Conservation (phyloP, 2,113 vertebrate genomes). For the Limnothrissa miodon region DNA sequence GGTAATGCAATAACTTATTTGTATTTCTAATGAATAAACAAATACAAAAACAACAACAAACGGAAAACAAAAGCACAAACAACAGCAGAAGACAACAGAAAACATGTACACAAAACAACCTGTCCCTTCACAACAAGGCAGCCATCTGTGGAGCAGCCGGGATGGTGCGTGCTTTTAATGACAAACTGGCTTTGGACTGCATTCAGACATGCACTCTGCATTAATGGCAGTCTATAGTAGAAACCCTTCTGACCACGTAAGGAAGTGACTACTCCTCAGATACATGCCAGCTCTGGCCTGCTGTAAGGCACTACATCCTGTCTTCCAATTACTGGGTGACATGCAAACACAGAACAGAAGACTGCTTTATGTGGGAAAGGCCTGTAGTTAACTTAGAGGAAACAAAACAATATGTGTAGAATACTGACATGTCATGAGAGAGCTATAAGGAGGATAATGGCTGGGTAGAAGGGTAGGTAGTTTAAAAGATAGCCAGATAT, state of each 20-base stretch:
- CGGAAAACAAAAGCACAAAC: not conserved
- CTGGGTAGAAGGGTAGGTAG: not conserved
- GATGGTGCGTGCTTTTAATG: slow-evolving; percentile 37
- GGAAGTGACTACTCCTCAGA: no score
- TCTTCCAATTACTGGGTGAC: not conserved
- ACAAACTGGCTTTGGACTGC: slow-evolving; percentile 23
- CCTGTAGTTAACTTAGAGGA: no score
- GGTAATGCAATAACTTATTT: slow-evolving; percentile 62
- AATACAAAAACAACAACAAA: slow-evolving; percentile 36
- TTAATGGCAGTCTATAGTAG: not conserved
- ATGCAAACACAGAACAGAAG: not conserved
- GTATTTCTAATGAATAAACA: slow-evolving; percentile 55
- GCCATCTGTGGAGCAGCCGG: slow-evolving; percentile 60
- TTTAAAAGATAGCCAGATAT: not conserved
- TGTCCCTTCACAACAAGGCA: slow-evolving; percentile 55
- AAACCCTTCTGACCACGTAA: not conserved
- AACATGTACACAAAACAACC: slow-evolving; percentile 55
- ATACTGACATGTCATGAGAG: not conserved
- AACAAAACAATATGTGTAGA: no score
- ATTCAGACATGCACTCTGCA: not conserved
- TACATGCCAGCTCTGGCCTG: no score
- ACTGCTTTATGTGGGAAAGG: not conserved
- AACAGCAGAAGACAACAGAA: not conserved
- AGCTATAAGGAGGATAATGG: no score
- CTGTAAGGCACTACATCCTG: not conserved